A percentile compares a stretch with the other conserved stretches of the same genome.
These are phyloP conservation scores for Spatulosminthurus flaviceps DNA, from an alignment of 2,888 invertebrate species.

Conservation along the genomic window DNA sequence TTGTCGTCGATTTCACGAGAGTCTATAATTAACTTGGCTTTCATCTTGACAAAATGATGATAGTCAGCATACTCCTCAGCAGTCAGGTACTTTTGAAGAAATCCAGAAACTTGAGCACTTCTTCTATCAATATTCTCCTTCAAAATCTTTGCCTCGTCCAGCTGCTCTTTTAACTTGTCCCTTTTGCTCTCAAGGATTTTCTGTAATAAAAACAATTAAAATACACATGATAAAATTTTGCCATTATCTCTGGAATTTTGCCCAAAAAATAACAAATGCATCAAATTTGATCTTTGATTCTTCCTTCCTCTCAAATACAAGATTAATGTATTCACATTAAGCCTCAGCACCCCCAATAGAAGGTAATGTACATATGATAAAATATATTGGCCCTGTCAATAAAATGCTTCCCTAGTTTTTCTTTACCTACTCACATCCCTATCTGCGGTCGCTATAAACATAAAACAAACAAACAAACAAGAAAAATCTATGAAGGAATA, in stretches of 20 bases:
- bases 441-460: not conserved
- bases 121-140: slow-evolving; percentile 84
- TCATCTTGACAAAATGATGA: slow-evolving; percentile 86
- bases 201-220: slow-evolving; percentile 59
- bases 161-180: slow-evolving; percentile 78
- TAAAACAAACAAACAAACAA: slow-evolving; percentile 1
- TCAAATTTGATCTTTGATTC: too few relatives aligned
- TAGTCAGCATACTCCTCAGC: slow-evolving; percentile 81
- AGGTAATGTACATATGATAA: too few relatives aligned
- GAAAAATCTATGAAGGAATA: not conserved
- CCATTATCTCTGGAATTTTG: not conserved
- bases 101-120: slow-evolving; percentile 75
- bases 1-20: slow-evolving; percentile 83
- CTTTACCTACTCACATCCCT: too few relatives aligned
- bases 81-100: slow-evolving; percentile 77
- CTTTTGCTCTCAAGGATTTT: slow-evolving; percentile 77
- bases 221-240: not conserved
- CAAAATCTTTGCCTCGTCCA: slow-evolving; percentile 82
- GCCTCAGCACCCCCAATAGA: too few relatives aligned
- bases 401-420: too few relatives aligned
- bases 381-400: too few relatives aligned
- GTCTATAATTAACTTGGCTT: slow-evolving; percentile 84
- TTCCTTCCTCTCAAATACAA: too few relatives aligned
- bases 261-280: not conserved
- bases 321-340: too few relatives aligned